phyloP scores from a whole-genome alignment of 2,113 vertebrate species.

The Leptocoma aspasia region DNA sequence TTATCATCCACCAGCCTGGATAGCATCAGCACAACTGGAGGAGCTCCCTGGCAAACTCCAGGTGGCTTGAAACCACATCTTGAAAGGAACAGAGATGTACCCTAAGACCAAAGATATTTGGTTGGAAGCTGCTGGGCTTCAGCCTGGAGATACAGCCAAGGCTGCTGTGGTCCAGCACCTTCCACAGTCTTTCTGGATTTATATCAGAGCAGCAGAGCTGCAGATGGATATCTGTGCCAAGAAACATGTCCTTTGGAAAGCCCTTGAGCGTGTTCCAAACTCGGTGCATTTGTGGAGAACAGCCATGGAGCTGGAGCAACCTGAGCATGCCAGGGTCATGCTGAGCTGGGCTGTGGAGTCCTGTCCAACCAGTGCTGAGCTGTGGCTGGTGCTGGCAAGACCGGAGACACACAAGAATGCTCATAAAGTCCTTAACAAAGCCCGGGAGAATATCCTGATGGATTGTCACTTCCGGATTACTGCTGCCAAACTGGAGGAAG shows the following conservation, averaged over 20 bases:
- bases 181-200: conserved; percentile 90
- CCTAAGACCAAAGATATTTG: conserved; percentile 94
- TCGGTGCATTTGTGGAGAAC: conserved; percentile 91
- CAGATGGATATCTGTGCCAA: conserved; percentile 92
- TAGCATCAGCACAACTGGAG: conserved; percentile 88
- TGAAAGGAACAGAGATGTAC: conserved; percentile 94
- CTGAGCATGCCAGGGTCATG: conserved; percentile 93
- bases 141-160: conserved; percentile 92
- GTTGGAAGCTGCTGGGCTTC: conserved; percentile 89
- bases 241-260: conserved; percentile 93
- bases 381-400: conserved; percentile 88
- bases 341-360: conserved; percentile 92
- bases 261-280: conserved; percentile 91
- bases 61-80: conserved; percentile 92
- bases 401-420: conserved; percentile 91
- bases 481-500: conserved; percentile 92
- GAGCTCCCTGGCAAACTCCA: conserved; percentile 94
- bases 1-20: conserved; percentile 92
- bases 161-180: conserved; percentile 90
- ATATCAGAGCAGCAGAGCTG: conserved; percentile 90
- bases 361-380: conserved; percentile 92
- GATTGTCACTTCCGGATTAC: conserved; percentile 96
- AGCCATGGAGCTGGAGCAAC: conserved; percentile 90
- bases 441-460: conserved; percentile 88
- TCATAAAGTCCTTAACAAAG: conserved; percentile 91